Conservation (phyloP, 1,140 invertebrate genomes). For the Drosophila erecta region DNA sequence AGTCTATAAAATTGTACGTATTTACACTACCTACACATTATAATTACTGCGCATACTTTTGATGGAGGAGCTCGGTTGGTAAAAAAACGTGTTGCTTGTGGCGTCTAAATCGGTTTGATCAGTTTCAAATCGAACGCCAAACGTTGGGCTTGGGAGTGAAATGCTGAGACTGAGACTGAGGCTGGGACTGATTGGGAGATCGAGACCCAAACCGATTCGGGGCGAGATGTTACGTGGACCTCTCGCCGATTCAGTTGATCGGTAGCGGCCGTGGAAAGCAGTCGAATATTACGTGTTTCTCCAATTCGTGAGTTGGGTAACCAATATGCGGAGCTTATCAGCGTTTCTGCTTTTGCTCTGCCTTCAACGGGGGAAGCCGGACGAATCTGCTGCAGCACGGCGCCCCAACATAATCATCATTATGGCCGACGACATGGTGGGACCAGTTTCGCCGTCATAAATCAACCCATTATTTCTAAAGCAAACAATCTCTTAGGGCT, state of each 20-base stretch:
- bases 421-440: constrained; percentile 87
- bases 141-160: constrained; percentile 13
- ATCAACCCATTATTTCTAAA: constrained; percentile 8
- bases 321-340: constrained; percentile 66
- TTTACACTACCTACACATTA: constrained; percentile 18
- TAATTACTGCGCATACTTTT: constrained; percentile 16
- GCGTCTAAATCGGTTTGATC: constrained; percentile 25
- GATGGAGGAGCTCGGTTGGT: background rate
- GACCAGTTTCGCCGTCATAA: constrained; percentile 26
- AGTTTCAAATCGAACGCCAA: constrained; percentile 4
- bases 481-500: constrained; percentile 87
- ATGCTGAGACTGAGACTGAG: constrained; percentile 6
- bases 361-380: constrained; percentile 35
- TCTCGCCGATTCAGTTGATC: constrained; percentile 30
- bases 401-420: constrained; percentile 87
- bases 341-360: constrained; percentile 53
- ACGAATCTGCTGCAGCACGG: constrained; percentile 39
- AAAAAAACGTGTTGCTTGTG: constrained; percentile 2
- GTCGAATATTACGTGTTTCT: constrained; percentile 3
- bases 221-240: constrained; percentile 38
- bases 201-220: constrained; percentile 16
- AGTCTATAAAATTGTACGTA: background rate
- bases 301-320: constrained; percentile 29
- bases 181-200: constrained; percentile 13
- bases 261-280: constrained; percentile 18